These are phyloP conservation scores for Paracyclopina nana DNA, from an alignment of 1,140 invertebrate species.

Conservation along the genomic window DNA sequence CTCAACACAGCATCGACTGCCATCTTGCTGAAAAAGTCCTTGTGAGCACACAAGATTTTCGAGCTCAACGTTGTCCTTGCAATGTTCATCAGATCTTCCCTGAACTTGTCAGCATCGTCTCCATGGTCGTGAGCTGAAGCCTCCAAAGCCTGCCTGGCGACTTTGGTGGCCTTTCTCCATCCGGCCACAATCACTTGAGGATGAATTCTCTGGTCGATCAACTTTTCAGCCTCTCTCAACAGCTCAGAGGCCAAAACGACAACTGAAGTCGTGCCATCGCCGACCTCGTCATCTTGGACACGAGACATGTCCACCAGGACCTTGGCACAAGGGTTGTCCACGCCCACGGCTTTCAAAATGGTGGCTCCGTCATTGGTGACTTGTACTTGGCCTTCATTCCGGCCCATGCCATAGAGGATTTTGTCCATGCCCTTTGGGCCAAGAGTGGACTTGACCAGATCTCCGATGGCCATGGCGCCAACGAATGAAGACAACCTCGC, in stretches of 20 bases:
- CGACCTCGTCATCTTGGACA: conserved; percentile 98
- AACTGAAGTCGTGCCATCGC: conserved; percentile 97
- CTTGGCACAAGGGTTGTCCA: conserved; percentile 98
- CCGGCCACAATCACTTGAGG: conserved; percentile 94
- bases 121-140: conserved; percentile 40
- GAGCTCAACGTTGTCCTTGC: conserved; percentile 92
- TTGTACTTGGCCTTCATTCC: conserved; percentile 40
- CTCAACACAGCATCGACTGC: conserved; percentile 86
- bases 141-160: conserved; percentile 59
- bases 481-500: conserved; percentile 90
- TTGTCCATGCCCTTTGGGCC: conserved; percentile 99
- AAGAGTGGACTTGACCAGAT: conserved; percentile 90
- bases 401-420: conserved; percentile 68
- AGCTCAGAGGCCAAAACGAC: conserved; percentile 90
- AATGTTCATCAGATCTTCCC: conserved; percentile 83
- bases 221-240: conserved; percentile 78
- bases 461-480: conserved; percentile 93
- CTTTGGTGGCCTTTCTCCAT: conserved; percentile 66
- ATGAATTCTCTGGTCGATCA: conserved; percentile 85
- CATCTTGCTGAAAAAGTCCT: conserved; percentile 85
- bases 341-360: conserved; percentile 84
- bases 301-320: conserved; percentile 95
- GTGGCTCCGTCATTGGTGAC: conserved; percentile 99
- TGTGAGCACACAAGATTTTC: conserved; percentile 93
- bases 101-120: conserved; percentile 50